Evolutionary conservation across 92 coral and sea anemone species (phyloP).

Genomic region (Phenganax stokvisi): DNA sequence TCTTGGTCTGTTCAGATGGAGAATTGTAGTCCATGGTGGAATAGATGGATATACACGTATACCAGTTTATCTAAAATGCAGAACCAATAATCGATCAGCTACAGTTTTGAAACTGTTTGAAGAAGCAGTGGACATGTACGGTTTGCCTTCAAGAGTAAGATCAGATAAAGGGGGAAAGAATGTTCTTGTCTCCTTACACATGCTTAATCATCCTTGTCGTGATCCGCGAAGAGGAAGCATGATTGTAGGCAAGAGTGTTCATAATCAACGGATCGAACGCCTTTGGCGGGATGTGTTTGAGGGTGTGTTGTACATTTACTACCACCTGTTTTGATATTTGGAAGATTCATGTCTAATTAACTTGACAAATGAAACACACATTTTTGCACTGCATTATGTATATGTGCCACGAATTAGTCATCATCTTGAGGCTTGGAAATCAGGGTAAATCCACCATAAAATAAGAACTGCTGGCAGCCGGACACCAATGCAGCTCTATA

Average conservation of each 20-base stretch:
- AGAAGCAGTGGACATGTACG: slow-evolving; percentile 4
- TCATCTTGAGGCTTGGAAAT: slow-evolving; percentile 30
- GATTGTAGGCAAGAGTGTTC: slow-evolving; percentile 1
- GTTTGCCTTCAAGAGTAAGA: slow-evolving; percentile 14
- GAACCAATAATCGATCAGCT: slow-evolving; percentile 3
- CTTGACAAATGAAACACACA: slow-evolving; percentile 16
- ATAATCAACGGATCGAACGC: slow-evolving; percentile 20
- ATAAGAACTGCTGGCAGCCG: slow-evolving; percentile 29
- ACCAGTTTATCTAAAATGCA: slow-evolving; percentile 19
- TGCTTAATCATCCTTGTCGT: slow-evolving; percentile 26
- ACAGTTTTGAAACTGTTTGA: slow-evolving; percentile 27
- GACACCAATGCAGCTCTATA: slow-evolving; percentile 34
- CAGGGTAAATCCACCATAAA: slow-evolving; percentile 24
- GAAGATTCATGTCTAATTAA: slow-evolving; percentile 9
- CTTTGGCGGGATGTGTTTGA: slow-evolving; percentile 42
- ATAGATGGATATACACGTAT: slow-evolving; percentile 31
- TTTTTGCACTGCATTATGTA: slow-evolving; percentile 23
- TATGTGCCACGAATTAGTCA: slow-evolving; percentile 23
- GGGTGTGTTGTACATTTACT: slow-evolving; percentile 38
- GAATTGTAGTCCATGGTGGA: slow-evolving; percentile 29
- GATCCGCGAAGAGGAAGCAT: slow-evolving; percentile 20
- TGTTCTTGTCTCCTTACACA: slow-evolving; percentile 15
- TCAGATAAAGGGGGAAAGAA: slow-evolving; percentile 32
- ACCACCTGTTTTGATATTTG: slow-evolving; percentile 31
- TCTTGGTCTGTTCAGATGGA: slow-evolving; percentile 7